Evolutionary conservation across 2,113 vertebrate species (phyloP).

Genomic region (Dromiciops gliroides): DNA sequence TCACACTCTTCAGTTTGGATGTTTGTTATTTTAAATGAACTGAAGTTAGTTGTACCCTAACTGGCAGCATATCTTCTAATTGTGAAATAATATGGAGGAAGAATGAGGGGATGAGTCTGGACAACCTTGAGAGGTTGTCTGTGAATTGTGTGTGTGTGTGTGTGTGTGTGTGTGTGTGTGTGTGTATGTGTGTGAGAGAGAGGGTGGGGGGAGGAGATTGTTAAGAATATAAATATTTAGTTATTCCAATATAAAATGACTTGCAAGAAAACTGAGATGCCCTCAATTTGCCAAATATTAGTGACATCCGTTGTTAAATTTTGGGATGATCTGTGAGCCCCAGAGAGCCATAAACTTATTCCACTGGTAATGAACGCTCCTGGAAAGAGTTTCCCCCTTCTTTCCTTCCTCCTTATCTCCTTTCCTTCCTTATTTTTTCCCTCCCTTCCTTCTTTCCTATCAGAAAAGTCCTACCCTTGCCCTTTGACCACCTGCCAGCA

Average conservation of each 20-base stretch:
- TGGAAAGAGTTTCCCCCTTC: neutral
- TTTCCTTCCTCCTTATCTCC: too few relatives aligned
- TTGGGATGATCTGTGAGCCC: conserved; percentile 53
- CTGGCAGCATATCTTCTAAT: conserved; percentile 20
- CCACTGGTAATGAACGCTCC: neutral
- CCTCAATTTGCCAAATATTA: conserved; percentile 53
- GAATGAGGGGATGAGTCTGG: conserved; percentile 44
- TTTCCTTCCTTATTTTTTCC: neutral
- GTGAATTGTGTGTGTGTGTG: conserved; percentile 1
- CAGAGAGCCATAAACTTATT: neutral
- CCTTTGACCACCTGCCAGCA: conserved; percentile 20
- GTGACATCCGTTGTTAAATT: conserved; percentile 52
- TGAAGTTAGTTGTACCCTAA: conserved; percentile 49
- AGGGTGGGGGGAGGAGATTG: neutral
- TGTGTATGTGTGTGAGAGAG: too few relatives aligned
- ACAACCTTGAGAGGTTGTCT: conserved; percentile 48
- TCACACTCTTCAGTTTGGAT: conserved; percentile 1
- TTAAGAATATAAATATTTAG: conserved; percentile 44
- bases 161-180: neutral
- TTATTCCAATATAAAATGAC: conserved; percentile 33
- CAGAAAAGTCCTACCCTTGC: neutral
- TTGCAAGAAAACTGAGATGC: conserved; percentile 27
- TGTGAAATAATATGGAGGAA: conserved; percentile 26
- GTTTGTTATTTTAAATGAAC: conserved; percentile 24
- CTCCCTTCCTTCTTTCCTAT: conserved; percentile 24